Conservation (phyloP, 2,113 vertebrate species). For the Paramisgurnus dabryanus region DNA sequence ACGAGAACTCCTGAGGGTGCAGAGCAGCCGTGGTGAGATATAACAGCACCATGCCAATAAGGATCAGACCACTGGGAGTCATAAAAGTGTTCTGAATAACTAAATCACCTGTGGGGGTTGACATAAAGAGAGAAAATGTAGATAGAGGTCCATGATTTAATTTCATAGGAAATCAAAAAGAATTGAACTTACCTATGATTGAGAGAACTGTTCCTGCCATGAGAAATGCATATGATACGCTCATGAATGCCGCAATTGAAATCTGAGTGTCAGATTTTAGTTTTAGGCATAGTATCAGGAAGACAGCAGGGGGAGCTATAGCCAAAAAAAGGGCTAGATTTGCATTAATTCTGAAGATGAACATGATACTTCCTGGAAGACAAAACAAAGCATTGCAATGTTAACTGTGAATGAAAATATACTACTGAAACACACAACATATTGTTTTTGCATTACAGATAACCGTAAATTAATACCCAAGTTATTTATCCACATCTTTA, state of each 20-base stretch:
- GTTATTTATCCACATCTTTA: slow-evolving; percentile 6
- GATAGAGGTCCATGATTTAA: too few species aligned
- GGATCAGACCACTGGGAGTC: slow-evolving; percentile 61
- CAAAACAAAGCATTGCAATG: slow-evolving; percentile 15
- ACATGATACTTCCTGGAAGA: slow-evolving; percentile 62
- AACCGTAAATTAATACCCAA: not conserved
- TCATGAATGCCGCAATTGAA: slow-evolving; percentile 59
- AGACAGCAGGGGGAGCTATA: slow-evolving; percentile 65
- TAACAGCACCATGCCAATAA: slow-evolving; percentile 56
- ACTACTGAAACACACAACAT: too few species aligned
- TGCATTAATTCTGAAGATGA: not conserved
- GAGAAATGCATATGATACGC: slow-evolving; percentile 62
- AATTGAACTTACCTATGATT: slow-evolving; percentile 56
- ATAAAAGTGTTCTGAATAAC: slow-evolving; percentile 56
- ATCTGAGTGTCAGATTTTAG: slow-evolving; percentile 70
- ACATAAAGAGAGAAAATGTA: not conserved
- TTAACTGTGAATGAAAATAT: too few species aligned
- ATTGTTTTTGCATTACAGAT: too few species aligned
- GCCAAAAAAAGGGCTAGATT: slow-evolving; percentile 55
- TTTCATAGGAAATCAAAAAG: not conserved
- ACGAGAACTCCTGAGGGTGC: slow-evolving; percentile 61
- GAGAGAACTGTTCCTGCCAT: slow-evolving; percentile 61
- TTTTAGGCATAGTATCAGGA: slow-evolving; percentile 65
- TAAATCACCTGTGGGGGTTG: slow-evolving; percentile 52
- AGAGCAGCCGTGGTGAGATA: slow-evolving; percentile 56